Evolutionary conservation across 2,113 vertebrate species (phyloP).

Genomic region (Rhodinocichla rosea): DNA sequence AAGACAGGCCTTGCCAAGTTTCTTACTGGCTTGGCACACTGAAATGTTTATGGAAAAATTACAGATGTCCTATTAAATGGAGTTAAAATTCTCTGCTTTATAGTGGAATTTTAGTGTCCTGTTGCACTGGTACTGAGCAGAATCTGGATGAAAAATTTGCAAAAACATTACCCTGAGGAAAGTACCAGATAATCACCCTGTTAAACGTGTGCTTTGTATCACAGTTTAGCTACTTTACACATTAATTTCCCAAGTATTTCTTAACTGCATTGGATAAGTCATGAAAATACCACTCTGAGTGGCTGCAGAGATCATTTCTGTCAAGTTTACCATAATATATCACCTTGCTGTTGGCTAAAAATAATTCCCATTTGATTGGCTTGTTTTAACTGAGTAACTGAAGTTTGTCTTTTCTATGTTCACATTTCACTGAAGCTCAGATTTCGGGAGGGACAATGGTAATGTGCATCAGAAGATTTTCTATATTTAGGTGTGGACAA

Average conservation of each 20-base stretch:
- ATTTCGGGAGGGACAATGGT: background rate
- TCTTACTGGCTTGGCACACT: background rate
- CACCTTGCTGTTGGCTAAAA: background rate
- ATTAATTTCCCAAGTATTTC: background rate
- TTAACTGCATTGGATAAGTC: background rate
- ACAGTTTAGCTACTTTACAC: background rate
- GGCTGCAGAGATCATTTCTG: background rate
- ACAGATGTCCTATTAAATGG: background rate
- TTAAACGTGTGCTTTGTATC: background rate
- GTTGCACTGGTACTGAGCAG: background rate
- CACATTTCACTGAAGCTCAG: background rate
- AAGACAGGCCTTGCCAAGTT: background rate
- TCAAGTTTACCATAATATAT: background rate
- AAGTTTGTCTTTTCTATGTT: background rate
- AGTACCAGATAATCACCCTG: background rate
- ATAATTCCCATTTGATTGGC: background rate
- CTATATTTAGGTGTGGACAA: background rate
- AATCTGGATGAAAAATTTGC: background rate
- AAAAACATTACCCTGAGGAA: background rate
- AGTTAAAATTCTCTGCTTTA: background rate
- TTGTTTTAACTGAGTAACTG: background rate
- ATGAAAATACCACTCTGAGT: background rate
- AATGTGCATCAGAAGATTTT: background rate
- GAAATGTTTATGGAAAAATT: background rate
- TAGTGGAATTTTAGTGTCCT: background rate